Evolutionary conservation across 1,140 invertebrate genomes (phyloP).

Genomic region (Cydia splendana): DNA sequence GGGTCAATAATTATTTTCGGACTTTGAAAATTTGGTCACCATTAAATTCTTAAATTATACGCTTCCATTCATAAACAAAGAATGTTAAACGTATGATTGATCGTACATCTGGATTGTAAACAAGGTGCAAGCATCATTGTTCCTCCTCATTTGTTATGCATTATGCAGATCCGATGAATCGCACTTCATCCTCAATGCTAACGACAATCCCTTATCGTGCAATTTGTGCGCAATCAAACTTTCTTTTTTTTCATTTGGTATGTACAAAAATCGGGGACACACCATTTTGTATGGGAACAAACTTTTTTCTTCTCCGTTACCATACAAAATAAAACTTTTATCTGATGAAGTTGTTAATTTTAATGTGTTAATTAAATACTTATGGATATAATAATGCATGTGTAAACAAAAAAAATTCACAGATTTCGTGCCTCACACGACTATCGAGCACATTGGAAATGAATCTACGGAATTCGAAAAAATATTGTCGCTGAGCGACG

Average conservation of each 20-base stretch:
- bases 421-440: too few species aligned
- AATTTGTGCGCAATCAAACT: not conserved
- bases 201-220: constrained; percentile 2
- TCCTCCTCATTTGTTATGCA: not conserved
- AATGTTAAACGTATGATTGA: not conserved
- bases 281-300: too few species aligned
- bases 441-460: too few species aligned
- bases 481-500: too few species aligned
- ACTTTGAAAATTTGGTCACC: not conserved
- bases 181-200: not conserved
- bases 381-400: too few species aligned
- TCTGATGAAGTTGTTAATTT: too few species aligned
- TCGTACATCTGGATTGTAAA: not conserved
- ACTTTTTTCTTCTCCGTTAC: too few species aligned
- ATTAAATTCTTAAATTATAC: not conserved
- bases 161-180: constrained; percentile 4
- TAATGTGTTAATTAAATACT: too few species aligned
- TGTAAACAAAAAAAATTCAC: too few species aligned
- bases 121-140: constrained; percentile 3
- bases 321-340: too few species aligned
- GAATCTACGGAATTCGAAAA: too few species aligned
- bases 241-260: not conserved
- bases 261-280: too few species aligned
- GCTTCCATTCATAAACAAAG: not conserved
- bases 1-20: not conserved